Percentiles rank a stretch among this genome's conserved stretches.
phyloP scores from a whole-genome alignment of 2,797 vertebrate genomes.

The Oreonectes daqikongensis region DNA sequence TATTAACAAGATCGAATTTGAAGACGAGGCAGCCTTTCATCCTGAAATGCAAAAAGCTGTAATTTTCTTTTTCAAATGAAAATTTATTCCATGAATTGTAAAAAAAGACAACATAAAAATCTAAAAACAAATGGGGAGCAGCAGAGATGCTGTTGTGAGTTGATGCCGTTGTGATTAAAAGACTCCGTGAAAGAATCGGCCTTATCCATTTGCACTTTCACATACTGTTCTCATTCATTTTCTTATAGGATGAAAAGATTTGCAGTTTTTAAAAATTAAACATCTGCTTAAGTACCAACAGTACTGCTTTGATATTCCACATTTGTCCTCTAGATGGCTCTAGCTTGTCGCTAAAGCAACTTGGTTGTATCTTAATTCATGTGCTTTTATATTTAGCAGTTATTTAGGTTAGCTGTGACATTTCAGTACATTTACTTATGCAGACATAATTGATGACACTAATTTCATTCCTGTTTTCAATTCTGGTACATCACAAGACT shows the following conservation, averaged over 20 bases:
- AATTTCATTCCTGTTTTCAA: background rate
- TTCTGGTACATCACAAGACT: too few relatives aligned
- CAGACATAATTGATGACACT: background rate
- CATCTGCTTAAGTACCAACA: too few relatives aligned
- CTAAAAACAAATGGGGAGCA: background rate
- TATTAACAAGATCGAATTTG: slow-evolving; percentile 67
- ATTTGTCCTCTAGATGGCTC: background rate
- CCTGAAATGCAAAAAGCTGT: slow-evolving; percentile 58
- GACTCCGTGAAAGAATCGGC: slow-evolving; percentile 66
- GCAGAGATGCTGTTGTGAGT: slow-evolving; percentile 60
- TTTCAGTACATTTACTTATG: background rate
- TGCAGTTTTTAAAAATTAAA: too few relatives aligned
- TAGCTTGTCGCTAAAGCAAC: background rate
- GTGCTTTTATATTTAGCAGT: too few relatives aligned
- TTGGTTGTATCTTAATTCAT: background rate
- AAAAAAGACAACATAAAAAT: slow-evolving; percentile 40
- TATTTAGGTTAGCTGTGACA: background rate
- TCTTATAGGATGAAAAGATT: background rate
- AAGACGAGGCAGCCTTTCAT: slow-evolving; percentile 58
- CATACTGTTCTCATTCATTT: background rate
- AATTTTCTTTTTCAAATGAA: slow-evolving; percentile 64
- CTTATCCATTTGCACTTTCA: slow-evolving; percentile 41
- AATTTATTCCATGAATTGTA: slow-evolving; percentile 77
- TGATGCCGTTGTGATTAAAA: slow-evolving; percentile 73
- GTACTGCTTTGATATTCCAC: background rate